A percentile compares a stretch with the other conserved stretches of the same genome.
These are phyloP conservation scores for Aphyosemion australe DNA, from an alignment of 2,113 vertebrate genomes.

Conservation along the genomic window DNA sequence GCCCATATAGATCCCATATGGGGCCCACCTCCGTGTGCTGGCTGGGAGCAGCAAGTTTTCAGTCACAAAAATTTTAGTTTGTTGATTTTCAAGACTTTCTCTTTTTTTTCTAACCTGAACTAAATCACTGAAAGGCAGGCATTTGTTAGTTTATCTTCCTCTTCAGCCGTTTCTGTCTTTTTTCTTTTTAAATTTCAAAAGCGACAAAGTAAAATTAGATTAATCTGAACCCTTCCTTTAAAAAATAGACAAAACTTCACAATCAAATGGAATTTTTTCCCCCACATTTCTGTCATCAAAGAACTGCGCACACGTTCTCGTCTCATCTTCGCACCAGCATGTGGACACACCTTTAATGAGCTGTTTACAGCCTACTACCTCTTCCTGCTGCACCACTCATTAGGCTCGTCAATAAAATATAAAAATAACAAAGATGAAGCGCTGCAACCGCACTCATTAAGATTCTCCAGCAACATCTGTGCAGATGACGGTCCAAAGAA, in stretches of 20 bases:
- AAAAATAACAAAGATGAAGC: neutral
- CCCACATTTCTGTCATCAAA: constrained; percentile 4
- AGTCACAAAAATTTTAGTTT: neutral
- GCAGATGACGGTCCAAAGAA: neutral
- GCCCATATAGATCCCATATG: no score
- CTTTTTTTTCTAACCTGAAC: neutral
- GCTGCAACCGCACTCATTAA: neutral
- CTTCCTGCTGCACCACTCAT: constrained; percentile 12
- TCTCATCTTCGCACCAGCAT: constrained; percentile 15
- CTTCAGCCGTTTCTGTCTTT: neutral
- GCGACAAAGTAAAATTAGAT: no score
- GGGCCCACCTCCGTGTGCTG: no score
- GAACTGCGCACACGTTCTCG: neutral
- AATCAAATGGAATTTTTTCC: neutral
- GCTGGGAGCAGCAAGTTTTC: neutral
- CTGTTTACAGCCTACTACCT: constrained; percentile 13
- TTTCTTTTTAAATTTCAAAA: neutral
- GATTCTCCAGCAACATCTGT: neutral
- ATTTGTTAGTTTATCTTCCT: neutral
- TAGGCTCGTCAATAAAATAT: constrained; percentile 16
- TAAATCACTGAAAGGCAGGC: neutral
- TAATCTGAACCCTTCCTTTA: no score
- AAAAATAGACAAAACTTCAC: no score
- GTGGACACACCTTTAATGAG: constrained; percentile 19
- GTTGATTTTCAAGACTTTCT: neutral